A percentile compares a stretch with the other conserved stretches of the same genome.
These are phyloP conservation scores for Peromyscus polionotus DNA, from an alignment of 2,113 vertebrate species.

Conservation along the genomic window DNA sequence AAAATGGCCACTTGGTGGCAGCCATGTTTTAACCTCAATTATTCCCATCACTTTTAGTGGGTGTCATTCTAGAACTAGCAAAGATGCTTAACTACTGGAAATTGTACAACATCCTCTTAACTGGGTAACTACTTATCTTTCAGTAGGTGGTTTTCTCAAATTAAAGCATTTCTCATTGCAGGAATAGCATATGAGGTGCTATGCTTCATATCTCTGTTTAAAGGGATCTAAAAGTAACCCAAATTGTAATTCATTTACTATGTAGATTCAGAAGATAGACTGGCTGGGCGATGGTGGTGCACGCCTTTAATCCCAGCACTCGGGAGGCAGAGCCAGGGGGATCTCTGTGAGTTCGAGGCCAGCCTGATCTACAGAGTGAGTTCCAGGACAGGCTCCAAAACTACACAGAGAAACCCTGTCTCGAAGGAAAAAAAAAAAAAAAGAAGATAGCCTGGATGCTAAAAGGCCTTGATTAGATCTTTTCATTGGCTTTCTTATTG, in stretches of 20 bases:
- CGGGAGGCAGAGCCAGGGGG: too few relatives aligned
- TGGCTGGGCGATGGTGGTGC: background rate
- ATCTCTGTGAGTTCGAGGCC: too few relatives aligned
- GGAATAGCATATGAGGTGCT: background rate
- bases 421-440: too few relatives aligned
- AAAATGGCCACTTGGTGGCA: conserved; percentile 72
- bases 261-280: conserved; percentile 33
- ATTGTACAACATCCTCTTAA: conserved; percentile 53
- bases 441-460: conserved; percentile 11
- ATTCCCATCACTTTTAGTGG: background rate
- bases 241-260: background rate
- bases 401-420: too few relatives aligned
- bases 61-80: background rate
- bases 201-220: conserved; percentile 19
- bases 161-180: conserved; percentile 51
- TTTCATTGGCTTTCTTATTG: background rate
- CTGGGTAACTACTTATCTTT: conserved; percentile 66
- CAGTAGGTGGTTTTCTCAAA: conserved; percentile 55
- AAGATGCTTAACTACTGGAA: conserved; percentile 65
- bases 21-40: conserved; percentile 36
- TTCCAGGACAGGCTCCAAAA: too few relatives aligned
- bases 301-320: too few relatives aligned
- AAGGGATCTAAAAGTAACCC: conserved; percentile 24
- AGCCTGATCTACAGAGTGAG: too few relatives aligned
- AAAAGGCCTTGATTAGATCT: background rate